These are phyloP conservation scores for Drosophila setifemur DNA, from an alignment of 1,140 invertebrate genomes.

Conservation along the genomic window DNA sequence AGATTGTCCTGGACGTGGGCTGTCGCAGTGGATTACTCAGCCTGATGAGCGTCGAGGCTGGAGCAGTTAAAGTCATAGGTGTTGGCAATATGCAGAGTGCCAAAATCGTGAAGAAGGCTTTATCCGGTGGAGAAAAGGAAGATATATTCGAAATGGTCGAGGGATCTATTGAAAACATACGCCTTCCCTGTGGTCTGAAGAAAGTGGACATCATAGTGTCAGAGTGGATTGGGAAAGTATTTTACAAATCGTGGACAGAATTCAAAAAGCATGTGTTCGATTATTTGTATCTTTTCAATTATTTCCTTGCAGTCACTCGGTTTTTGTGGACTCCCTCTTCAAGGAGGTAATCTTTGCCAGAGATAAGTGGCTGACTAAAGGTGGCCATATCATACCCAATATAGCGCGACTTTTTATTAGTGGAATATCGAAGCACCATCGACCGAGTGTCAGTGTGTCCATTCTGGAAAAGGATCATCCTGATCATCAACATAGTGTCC, in stretches of 20 bases:
- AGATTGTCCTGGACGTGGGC: constrained; percentile 60
- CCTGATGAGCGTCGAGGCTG: constrained; percentile 27
- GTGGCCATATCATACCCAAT: constrained; percentile 46
- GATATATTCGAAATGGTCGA: constrained; percentile 30
- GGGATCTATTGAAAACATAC: constrained; percentile 19
- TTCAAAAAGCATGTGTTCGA: neutral
- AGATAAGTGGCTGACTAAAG: constrained; percentile 37
- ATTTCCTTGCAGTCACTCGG: constrained; percentile 14
- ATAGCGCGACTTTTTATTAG: constrained; percentile 27
- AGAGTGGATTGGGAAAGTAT: constrained; percentile 52
- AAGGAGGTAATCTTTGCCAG: constrained; percentile 45
- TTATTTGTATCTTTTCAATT: neutral
- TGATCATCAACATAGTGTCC: neutral
- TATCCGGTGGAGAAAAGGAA: constrained; percentile 14
- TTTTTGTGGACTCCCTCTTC: constrained; percentile 49
- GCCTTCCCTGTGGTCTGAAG: constrained; percentile 29
- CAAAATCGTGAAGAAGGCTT: neutral
- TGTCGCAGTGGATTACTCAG: constrained; percentile 57
- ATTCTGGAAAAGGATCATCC: neutral
- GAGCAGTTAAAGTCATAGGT: constrained; percentile 45
- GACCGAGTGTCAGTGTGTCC: neutral
- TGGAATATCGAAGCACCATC: constrained; percentile 7
- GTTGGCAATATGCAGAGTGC: constrained; percentile 34
- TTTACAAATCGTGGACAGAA: no score
- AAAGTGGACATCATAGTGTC: constrained; percentile 58